These are phyloP conservation scores for Pelmatolapia mariae DNA, from an alignment of 2,113 vertebrate species.

Conservation along the genomic window DNA sequence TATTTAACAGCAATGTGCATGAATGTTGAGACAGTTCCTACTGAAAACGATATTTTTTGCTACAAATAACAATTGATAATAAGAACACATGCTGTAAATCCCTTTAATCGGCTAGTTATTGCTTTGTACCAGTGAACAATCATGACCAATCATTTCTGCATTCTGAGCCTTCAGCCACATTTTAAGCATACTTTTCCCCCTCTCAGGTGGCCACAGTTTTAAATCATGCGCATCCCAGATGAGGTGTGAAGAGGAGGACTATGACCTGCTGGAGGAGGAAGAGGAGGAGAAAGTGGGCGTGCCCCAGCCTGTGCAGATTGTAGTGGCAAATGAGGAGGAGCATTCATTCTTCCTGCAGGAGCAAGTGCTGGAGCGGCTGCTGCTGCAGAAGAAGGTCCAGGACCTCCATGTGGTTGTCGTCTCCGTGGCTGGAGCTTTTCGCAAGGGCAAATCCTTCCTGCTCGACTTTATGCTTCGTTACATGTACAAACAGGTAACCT, in stretches of 20 bases:
- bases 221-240: background rate
- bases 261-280: slow-evolving; percentile 59
- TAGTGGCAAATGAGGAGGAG: slow-evolving; percentile 86
- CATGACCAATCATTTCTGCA: background rate
- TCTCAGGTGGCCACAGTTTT: background rate
- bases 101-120: background rate
- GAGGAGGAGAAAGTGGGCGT: slow-evolving; percentile 42
- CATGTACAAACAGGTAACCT: slow-evolving; percentile 89
- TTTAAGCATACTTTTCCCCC: background rate
- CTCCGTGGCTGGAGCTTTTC: slow-evolving; percentile 95
- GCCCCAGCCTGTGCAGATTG: slow-evolving; percentile 86
- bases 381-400: slow-evolving; percentile 87
- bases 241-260: slow-evolving; percentile 35
- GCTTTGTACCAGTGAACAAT: background rate
- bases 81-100: background rate
- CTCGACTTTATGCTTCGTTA: slow-evolving; percentile 98
- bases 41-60: background rate
- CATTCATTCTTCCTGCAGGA: slow-evolving; percentile 91
- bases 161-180: background rate
- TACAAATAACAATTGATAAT: background rate
- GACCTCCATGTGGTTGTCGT: slow-evolving; percentile 93
- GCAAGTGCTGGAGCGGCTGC: slow-evolving; percentile 82
- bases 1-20: background rate
- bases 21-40: background rate
- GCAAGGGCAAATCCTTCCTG: slow-evolving; percentile 96